Evolutionary conservation across 2,797 vertebrate species (phyloP), one percentile per base, ranked within the genome.

Genomic region (Coluber constrictor): DNA sequence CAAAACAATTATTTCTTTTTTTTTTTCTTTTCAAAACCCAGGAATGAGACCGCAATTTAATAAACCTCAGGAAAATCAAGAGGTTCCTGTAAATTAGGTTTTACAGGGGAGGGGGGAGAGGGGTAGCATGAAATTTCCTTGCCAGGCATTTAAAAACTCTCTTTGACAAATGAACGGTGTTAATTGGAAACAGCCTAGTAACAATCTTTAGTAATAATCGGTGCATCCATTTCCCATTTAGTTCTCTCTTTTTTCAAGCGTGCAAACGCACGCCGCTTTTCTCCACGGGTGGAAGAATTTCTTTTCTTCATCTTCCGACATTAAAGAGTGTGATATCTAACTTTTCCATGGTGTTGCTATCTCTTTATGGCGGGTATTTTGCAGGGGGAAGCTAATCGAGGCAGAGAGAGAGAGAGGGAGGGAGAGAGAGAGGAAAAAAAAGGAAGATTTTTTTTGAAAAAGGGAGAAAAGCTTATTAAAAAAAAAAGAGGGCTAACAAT

Each of bases 381-480:
- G 83, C 70, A 51, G 47, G n/a, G 37, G 55, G n/a, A 13, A 59
- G 87, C 88, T 61, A 15, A 23, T 55, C 10, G 5, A 63, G 59
- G 12, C 7, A 0, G 0, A 1, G 55, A 61, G 0, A 5, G 54
- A 11, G 11, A 47, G n/a, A n/a, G n/a, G n/a, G n/a, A n/a, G n/a
- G n/a, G 47, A 7, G 47, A 51, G 47, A 0, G 0, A 3, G 55
- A 60, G 13, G 4, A 23, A 6, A 32, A 20, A 29, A 63, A 47
- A 29, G 60, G 2, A 43, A 15, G 3, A 27, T 3, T 51, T 47
- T 25, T n/a, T 66, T 66, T 15, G 25, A n/a, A 83, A 56, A 86
- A 20, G 89, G 0, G 0, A 23, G 47, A 25, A 27, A 18, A 92
- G 51, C 57, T 90, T 18, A 5, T 37, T 86, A 16, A 20, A 87